These are phyloP conservation scores for Masnerella sp. DNA, from an alignment of 2,888 invertebrate genomes.

Conservation along the genomic window DNA sequence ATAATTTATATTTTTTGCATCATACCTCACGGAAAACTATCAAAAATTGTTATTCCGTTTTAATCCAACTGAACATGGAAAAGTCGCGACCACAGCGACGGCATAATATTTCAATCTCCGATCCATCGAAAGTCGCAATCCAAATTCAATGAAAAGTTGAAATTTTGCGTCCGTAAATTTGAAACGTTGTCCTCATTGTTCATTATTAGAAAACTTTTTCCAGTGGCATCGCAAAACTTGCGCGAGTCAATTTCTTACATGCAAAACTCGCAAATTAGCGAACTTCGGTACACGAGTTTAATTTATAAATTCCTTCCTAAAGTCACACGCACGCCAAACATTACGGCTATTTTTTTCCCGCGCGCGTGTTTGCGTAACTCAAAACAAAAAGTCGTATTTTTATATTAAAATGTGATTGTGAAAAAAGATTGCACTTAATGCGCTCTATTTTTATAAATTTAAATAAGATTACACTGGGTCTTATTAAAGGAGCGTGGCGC, in stretches of 20 bases:
- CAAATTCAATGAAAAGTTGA: conserved; percentile 25
- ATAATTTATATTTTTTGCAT: no score
- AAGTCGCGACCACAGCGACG: no score
- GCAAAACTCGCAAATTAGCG: conserved; percentile 34
- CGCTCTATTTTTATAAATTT: conserved; percentile 45
- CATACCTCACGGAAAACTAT: no score
- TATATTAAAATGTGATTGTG: conserved; percentile 34
- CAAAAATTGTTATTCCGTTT: no score
- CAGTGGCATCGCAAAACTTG: conserved; percentile 27
- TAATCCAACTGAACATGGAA: no score
- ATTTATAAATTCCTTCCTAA: conserved; percentile 35
- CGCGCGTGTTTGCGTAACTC: conserved; percentile 12
- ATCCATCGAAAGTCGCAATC: not conserved
- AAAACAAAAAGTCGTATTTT: conserved; percentile 34
- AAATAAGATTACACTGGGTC: conserved; percentile 38
- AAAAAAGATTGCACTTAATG: conserved; percentile 42
- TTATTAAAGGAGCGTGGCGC: conserved; percentile 33
- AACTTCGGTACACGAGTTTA: conserved; percentile 35
- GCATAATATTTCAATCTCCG: conserved; percentile 7
- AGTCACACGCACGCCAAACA: conserved; percentile 7
- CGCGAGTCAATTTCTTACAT: conserved; percentile 36
- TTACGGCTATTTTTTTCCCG: not conserved
- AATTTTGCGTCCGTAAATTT: conserved; percentile 8
- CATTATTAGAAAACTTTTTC: conserved; percentile 46
- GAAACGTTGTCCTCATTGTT: conserved; percentile 33